Percentiles rank a stretch among this genome's conserved stretches.
phyloP scores from a whole-genome alignment of 1,140 invertebrate species.

The Diachasmimorpha longicaudata region DNA sequence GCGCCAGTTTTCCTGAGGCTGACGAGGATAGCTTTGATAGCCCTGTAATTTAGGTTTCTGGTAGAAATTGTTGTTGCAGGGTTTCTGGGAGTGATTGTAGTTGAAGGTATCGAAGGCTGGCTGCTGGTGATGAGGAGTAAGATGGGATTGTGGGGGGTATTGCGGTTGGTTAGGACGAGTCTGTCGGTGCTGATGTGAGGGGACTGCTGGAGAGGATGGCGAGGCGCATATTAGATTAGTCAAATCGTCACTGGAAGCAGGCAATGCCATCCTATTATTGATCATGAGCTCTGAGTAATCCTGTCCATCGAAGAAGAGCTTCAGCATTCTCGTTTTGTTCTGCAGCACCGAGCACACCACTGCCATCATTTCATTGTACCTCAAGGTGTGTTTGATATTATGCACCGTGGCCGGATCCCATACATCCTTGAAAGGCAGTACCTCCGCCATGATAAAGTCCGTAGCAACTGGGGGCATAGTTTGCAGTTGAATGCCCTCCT shows the following conservation, averaged over 20 bases:
- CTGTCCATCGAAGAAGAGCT: slow-evolving; percentile 39
- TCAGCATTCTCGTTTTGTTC: neutral
- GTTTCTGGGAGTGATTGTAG: neutral
- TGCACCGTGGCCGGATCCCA: slow-evolving; percentile 64
- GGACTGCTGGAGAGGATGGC: neutral
- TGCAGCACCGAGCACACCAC: neutral
- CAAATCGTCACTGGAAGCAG: neutral
- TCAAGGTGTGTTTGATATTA: slow-evolving; percentile 59
- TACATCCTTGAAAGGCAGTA: slow-evolving; percentile 55
- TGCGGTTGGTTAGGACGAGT: neutral
- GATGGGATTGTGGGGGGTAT: neutral
- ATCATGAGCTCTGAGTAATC: slow-evolving; percentile 47
- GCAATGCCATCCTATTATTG: slow-evolving; percentile 34
- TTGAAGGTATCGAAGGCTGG: too few relatives aligned
- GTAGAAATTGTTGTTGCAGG: neutral
- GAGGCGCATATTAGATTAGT: neutral
- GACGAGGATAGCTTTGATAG: neutral
- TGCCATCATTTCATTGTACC: slow-evolving; percentile 59
- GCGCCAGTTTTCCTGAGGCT: neutral
- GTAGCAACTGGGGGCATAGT: slow-evolving; percentile 63
- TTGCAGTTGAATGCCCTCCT: slow-evolving; percentile 56
- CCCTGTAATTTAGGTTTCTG: neutral
- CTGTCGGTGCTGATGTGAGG: neutral
- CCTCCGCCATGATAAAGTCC: slow-evolving; percentile 66
- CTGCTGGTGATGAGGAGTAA: too few relatives aligned